Conservation (phyloP, 2,113 vertebrate genomes). For the Anseranas semipalmata region DNA sequence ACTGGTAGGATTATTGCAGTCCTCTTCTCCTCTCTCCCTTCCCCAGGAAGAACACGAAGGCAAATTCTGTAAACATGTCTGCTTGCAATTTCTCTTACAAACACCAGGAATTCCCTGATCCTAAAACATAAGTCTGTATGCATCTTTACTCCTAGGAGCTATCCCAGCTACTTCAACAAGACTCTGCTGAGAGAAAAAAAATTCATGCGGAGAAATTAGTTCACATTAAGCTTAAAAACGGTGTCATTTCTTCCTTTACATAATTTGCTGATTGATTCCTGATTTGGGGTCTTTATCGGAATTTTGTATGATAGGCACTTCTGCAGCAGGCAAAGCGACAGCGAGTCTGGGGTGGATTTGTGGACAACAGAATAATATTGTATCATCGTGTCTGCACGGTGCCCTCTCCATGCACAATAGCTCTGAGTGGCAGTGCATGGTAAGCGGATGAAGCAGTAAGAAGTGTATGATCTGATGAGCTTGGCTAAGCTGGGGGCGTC, state of each 20-base stretch:
- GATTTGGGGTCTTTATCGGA: not conserved
- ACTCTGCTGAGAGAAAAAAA: not conserved
- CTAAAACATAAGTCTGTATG: not conserved
- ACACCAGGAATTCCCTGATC: not conserved
- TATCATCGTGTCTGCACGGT: slow-evolving; percentile 15
- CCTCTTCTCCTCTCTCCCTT: not conserved
- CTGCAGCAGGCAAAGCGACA: not conserved
- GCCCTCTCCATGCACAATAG: slow-evolving; percentile 62
- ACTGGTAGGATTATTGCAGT: not conserved
- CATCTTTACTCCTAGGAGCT: not conserved
- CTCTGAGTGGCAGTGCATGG: slow-evolving; percentile 61
- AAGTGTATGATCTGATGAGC: slow-evolving; percentile 81
- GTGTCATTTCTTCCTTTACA: not conserved
- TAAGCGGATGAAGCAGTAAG: slow-evolving; percentile 69
- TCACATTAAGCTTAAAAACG: not conserved
- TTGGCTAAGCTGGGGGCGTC: slow-evolving; percentile 63
- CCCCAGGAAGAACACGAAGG: not conserved
- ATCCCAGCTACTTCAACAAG: not conserved
- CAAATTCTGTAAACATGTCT: not conserved
- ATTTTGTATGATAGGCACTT: not conserved
- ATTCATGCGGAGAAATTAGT: not conserved
- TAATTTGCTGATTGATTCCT: not conserved
- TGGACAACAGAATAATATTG: slow-evolving; percentile 42
- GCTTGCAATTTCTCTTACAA: not conserved
- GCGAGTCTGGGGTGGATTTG: slow-evolving; percentile 5